Base-by-base conservation (phyloP, 2,888 invertebrate species). In the Ichneumoninae sp. region DNA sequence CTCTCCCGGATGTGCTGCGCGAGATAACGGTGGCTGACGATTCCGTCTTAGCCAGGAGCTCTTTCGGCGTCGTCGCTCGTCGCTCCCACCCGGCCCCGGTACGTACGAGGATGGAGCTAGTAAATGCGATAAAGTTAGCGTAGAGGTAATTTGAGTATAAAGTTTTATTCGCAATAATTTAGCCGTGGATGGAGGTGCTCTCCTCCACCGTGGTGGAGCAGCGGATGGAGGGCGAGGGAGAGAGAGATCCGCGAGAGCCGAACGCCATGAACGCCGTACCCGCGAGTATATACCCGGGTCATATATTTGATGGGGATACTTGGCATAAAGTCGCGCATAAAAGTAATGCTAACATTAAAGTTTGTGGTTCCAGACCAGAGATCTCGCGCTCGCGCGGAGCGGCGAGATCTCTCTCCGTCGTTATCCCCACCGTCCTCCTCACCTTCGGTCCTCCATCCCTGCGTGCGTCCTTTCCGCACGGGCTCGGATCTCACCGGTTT, bases 121-220 rank as follows among this genome's bases (percentile, higher is more conserved):
- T 90, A 92, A 92, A 92, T 91, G 91, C 91, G 92, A 93, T 93
- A 92, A 93, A 93, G 93, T 93, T 93, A 90, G 92, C 90, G 91
- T 90, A 89, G 91, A 92, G 92, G 93, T 93, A 93, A 93, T 93
- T 93, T 93, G 89, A 91, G 91, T 92, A 92, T 93, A 93, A 93
- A 93, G 93, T 93, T 93, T 93, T 93, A 93, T 93, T 93, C 93
- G 93, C 92, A 93, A 93, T 93, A 93, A 93, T 93, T 87, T 87
- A 86, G 80, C 68, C 77, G 71, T 78, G 82, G 78, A 82, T 83
- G 66, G 84, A 79, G 71, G 57, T 57, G 54, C 19, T 57, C 50
- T 75, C 60, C 22, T 79, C 66, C 60, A 66, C 50, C 68, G 33
- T 10, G 57, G 22, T 82, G 72, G 44, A 78, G 69, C 57, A 50